Evolutionary conservation across 1,140 invertebrate species (phyloP).

Genomic region (Tetragonula clypearis): DNA sequence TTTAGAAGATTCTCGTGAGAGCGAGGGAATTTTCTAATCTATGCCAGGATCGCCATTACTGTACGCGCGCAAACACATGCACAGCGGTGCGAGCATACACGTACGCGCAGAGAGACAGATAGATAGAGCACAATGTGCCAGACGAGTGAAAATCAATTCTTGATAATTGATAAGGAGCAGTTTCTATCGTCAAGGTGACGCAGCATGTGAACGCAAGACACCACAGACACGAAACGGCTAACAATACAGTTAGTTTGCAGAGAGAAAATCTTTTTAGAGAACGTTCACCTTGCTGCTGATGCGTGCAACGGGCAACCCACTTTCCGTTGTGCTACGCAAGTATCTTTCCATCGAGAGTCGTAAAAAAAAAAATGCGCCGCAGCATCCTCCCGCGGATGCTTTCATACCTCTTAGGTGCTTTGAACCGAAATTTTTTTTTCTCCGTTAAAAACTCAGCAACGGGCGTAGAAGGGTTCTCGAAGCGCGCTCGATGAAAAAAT

Average conservation of each 20-base stretch:
- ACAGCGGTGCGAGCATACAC: neutral
- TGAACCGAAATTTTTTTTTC: neutral
- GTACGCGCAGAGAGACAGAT: too few species aligned
- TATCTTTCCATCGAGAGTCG: slow-evolving; percentile 68
- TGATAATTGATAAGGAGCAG: slow-evolving; percentile 32
- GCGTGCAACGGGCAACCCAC: slow-evolving; percentile 76
- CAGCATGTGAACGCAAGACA: slow-evolving; percentile 12
- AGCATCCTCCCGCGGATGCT: slow-evolving; percentile 27
- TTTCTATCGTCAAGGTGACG: slow-evolving; percentile 29
- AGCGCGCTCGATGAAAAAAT: too few species aligned
- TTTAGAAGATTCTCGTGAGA: slow-evolving; percentile 30
- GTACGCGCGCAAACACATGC: neutral
- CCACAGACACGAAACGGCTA: slow-evolving; percentile 23
- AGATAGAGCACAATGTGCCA: neutral
- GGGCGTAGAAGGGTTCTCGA: too few species aligned
- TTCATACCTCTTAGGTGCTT: slow-evolving; percentile 3
- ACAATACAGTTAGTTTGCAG: slow-evolving; percentile 74
- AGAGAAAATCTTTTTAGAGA: slow-evolving; percentile 79
- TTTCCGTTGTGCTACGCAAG: slow-evolving; percentile 70
- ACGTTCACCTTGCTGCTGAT: slow-evolving; percentile 72
- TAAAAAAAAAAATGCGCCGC: slow-evolving; percentile 40
- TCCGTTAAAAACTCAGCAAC: neutral
- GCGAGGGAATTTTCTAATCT: slow-evolving; percentile 21
- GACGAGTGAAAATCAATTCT: slow-evolving; percentile 17
- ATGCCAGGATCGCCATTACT: neutral